Conservation (phyloP, 2,888 invertebrate species). For the Drosophila niveifrons region DNA sequence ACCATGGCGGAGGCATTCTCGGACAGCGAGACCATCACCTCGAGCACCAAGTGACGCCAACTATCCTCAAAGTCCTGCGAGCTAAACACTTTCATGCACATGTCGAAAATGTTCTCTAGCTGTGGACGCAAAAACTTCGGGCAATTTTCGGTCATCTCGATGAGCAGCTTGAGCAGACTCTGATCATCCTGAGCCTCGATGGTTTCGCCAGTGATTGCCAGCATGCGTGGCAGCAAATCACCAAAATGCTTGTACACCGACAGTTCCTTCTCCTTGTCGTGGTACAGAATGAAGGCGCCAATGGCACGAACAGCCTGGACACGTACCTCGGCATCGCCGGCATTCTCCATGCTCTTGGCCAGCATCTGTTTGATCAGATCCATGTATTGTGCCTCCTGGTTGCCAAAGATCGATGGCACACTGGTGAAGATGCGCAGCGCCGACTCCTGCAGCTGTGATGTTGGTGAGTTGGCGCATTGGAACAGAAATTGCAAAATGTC, state of each 20-base stretch:
- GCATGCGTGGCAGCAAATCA: conserved; percentile 92
- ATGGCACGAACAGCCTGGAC: conserved; percentile 94
- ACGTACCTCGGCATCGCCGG: conserved; percentile 90
- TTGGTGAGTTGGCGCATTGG: conserved; percentile 95
- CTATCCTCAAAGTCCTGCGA: conserved; percentile 91
- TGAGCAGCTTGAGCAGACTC: conserved; percentile 95
- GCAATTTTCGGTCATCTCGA: conserved; percentile 96
- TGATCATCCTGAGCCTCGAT: conserved; percentile 95
- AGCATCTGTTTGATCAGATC: conserved; percentile 98
- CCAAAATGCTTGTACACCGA: conserved; percentile 94
- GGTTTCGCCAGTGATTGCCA: conserved; percentile 91
- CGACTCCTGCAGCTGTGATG: conserved; percentile 94
- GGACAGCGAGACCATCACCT: conserved; percentile 92
- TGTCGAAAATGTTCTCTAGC: conserved; percentile 93
- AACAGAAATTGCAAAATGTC: conserved; percentile 98
- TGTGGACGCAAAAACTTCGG: conserved; percentile 97
- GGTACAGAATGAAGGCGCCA: conserved; percentile 94
- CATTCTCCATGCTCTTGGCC: conserved; percentile 91
- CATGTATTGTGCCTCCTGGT: conserved; percentile 95
- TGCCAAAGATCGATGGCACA: conserved; percentile 98
- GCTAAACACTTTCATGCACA: conserved; percentile 92
- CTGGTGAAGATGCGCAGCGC: conserved; percentile 98
- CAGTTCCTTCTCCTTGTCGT: conserved; percentile 94
- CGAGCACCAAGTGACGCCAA: conserved; percentile 96
- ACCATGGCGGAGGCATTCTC: conserved; percentile 99